Percentiles rank a stretch among this genome's conserved stretches.
These are phyloP conservation scores for Megalops atlanticus DNA, from an alignment of 2,113 vertebrate species.

Conservation along the genomic window DNA sequence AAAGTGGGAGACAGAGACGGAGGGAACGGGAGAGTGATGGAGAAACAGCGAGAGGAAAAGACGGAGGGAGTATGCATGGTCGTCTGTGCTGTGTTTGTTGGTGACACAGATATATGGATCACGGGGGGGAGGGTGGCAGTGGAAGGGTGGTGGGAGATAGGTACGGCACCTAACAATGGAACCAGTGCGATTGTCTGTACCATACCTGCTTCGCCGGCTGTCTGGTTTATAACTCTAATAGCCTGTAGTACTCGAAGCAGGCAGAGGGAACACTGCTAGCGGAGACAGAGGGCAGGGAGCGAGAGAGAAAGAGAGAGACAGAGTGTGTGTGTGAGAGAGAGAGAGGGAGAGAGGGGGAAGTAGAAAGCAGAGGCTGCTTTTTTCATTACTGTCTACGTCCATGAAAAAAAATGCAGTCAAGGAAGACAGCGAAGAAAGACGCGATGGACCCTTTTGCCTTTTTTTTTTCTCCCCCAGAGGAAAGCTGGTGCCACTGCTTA, in stretches of 20 bases:
- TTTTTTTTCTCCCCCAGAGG: background rate
- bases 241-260: constrained; percentile 11
- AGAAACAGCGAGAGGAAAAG: constrained; percentile 54
- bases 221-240: constrained; percentile 48
- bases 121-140: constrained; percentile 51
- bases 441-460: background rate
- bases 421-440: background rate
- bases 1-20: constrained; percentile 56
- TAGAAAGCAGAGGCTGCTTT: background rate
- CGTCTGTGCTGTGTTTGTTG: constrained; percentile 57
- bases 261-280: constrained; percentile 14
- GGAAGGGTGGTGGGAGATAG: constrained; percentile 52
- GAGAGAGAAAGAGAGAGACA: constrained; percentile 55
- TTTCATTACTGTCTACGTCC: constrained; percentile 1
- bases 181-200: constrained; percentile 58
- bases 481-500: background rate
- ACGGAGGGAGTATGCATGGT: constrained; percentile 61
- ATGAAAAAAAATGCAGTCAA: background rate
- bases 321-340: constrained; percentile 17
- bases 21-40: constrained; percentile 50
- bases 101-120: constrained; percentile 70
- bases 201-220: constrained; percentile 45
- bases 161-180: constrained; percentile 63
- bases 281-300: constrained; percentile 20
- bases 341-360: constrained; percentile 11